These are phyloP conservation scores for Dendrolimus kikuchii DNA, from an alignment of 1,140 invertebrate genomes.

Conservation along the genomic window DNA sequence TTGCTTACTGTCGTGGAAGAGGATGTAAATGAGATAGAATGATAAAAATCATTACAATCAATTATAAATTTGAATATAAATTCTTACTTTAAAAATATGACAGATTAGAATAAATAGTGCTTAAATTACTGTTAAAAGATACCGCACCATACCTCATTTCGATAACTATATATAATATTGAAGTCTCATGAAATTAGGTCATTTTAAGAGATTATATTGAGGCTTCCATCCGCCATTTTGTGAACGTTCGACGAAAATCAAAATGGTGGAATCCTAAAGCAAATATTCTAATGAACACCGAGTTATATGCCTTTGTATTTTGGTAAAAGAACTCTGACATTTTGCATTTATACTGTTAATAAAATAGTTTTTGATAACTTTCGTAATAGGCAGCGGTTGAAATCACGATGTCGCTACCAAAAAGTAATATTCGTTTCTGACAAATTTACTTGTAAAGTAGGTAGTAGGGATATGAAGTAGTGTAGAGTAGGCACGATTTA, in stretches of 20 bases:
- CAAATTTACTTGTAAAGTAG: conserved; percentile 26
- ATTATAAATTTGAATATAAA: not conserved
- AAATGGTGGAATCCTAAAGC: not conserved
- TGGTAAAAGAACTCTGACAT: too few relatives aligned
- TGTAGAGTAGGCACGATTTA: conserved; percentile 20
- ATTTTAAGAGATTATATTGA: not conserved
- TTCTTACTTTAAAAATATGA: not conserved
- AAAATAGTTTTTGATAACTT: not conserved
- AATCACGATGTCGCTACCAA: conserved; percentile 33
- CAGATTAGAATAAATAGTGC: not conserved
- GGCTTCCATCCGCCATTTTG: conserved; percentile 1
- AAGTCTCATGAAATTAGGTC: not conserved
- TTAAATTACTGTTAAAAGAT: conserved; percentile 4
- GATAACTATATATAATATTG: conserved; percentile 18
- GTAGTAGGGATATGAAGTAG: conserved; percentile 25
- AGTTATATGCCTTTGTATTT: too few relatives aligned
- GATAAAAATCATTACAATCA: too few relatives aligned
- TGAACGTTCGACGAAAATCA: not conserved
- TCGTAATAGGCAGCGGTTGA: not conserved
- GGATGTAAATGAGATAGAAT: too few relatives aligned
- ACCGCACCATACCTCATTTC: conserved; percentile 45
- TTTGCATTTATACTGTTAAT: too few relatives aligned
- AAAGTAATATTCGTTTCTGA: conserved; percentile 30
- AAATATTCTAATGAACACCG: not conserved
- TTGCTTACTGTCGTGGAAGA: too few relatives aligned